phyloP scores from a whole-genome alignment of 2,113 vertebrate genomes.

The Hippopotamus amphibius region DNA sequence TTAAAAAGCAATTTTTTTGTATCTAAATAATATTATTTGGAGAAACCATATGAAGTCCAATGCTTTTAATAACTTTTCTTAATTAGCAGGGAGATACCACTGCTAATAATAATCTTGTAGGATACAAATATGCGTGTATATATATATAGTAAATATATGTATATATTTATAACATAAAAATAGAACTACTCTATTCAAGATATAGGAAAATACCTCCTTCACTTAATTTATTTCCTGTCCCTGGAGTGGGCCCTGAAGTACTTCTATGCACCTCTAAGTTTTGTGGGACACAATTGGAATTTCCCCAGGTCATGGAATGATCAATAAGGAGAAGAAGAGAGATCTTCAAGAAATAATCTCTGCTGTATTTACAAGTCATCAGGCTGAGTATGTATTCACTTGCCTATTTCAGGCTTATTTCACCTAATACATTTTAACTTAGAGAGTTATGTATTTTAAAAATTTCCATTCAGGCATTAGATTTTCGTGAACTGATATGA shows the following conservation, averaged over 20 bases:
- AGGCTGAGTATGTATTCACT: background rate
- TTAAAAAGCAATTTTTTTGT: background rate
- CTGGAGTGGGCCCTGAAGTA: accelerated
- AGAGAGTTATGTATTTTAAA: background rate
- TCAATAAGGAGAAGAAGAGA: background rate
- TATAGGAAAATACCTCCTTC: background rate
- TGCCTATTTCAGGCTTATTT: background rate
- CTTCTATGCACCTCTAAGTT: background rate
- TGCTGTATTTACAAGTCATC: background rate
- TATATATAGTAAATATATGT: background rate
- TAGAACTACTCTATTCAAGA: background rate
- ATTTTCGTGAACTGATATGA: background rate
- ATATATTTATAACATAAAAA: background rate
- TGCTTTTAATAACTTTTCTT: background rate
- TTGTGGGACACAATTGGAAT: background rate
- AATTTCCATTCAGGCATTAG: background rate
- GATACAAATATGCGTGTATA: background rate
- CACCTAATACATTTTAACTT: background rate
- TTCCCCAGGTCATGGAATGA: background rate
- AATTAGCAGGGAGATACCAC: background rate
- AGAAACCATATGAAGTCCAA: background rate
- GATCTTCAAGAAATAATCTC: background rate
- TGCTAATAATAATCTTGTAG: background rate
- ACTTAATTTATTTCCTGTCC: background rate
- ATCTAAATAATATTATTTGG: background rate